These are phyloP conservation scores for Homarus americanus DNA, from an alignment of 1,140 invertebrate genomes.

Conservation along the genomic window DNA sequence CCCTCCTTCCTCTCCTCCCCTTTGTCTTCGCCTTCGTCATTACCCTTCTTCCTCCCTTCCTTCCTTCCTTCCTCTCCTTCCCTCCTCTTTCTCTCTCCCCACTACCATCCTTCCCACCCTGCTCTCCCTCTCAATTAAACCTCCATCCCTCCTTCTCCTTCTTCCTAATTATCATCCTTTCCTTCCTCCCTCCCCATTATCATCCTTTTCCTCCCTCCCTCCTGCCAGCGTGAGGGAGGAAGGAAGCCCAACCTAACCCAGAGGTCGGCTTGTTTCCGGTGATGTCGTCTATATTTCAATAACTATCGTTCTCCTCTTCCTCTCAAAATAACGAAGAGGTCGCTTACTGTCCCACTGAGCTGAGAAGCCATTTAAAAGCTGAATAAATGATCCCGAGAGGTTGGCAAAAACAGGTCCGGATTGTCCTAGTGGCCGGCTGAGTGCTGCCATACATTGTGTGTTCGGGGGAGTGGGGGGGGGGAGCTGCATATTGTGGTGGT, in stretches of 20 bases:
- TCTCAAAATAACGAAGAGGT: constrained; percentile 21
- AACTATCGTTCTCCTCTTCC: constrained; percentile 9
- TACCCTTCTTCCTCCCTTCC: background rate
- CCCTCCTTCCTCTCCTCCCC: background rate
- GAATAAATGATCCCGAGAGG: background rate
- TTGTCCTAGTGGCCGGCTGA: no score
- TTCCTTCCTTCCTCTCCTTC: background rate
- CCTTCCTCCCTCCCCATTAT: background rate
- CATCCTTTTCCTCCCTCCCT: background rate
- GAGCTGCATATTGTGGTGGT: no score
- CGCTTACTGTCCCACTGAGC: constrained; percentile 3
- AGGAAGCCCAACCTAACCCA: background rate
- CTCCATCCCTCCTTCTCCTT: background rate
- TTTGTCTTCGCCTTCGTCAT: background rate
- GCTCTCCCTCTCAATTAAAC: background rate
- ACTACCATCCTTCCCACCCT: background rate
- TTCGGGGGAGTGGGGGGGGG: no score
- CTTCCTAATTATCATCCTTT: background rate
- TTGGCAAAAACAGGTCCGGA: background rate
- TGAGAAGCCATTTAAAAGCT: constrained; percentile 2
- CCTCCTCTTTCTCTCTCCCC: background rate
- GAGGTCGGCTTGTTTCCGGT: background rate
- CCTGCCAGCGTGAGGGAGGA: background rate
- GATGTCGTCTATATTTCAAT: background rate
- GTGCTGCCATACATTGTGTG: no score